Evolutionary conservation across 2,888 invertebrate species (phyloP), one percentile per base, ranked within the genome.

Genomic region (Tenthredo livida): DNA sequence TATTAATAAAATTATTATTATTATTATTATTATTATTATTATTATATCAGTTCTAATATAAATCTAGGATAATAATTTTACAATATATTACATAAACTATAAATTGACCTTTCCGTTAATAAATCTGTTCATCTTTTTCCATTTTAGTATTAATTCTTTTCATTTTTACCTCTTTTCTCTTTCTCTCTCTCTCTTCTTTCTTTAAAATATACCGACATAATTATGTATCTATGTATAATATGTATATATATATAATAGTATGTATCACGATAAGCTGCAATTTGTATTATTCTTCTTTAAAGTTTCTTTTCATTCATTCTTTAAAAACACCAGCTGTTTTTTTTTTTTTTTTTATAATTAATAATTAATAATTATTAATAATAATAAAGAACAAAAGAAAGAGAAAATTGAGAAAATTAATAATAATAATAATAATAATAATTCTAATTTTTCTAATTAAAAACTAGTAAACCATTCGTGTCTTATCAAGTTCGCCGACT

Each of bases 21-120:
- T 40, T 43, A 61, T 21, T 61, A 61, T 61, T 61, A 61, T 73
- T 21, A 40, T 43, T 43, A 72, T 72, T 72, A 73, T 25, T 40
- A 21, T 43, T 40, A 61, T 80, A 61, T 80, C 80, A 80, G 37
- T 78, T 61, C 78, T 80, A 80, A 80, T 80, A 80, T 80, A 61
- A 67, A 61, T 80, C 80, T 80, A 80, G 40, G 21, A 80, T 80
- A 61, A 61, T 80, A 58, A 80, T 80, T 80, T 80, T 80, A 80
- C 80, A 40, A 40, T 80, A 80, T 80, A 80, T 80, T 80, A 80
- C 80, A 80, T 80, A 80, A 61, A 80, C 61, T 61, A 80, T 61
- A 61, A 80, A 80, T 61, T 61, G 61, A 58, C 25, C 58, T 80
- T 25, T 61, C 25, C 80, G 25, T 37, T 29, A 40, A 37, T 40